Conservation (phyloP, 2,888 invertebrate species). For the Pristionchus maxplancki region DNA sequence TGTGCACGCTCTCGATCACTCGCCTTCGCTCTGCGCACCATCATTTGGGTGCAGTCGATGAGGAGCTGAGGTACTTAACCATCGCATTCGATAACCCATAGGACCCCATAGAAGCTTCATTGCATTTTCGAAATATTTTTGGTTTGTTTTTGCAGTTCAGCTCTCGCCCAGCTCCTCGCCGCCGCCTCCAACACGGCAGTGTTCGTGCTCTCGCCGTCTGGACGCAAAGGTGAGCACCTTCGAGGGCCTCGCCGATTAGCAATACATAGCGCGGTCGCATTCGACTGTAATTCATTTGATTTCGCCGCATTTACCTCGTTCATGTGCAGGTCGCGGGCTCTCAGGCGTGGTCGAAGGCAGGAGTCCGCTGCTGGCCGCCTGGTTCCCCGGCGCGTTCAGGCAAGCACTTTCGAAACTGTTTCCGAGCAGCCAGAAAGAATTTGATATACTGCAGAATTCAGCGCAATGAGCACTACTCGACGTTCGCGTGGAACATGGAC, state of each 20-base stretch:
- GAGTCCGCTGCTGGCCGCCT: not conserved
- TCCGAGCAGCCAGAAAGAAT: too few species aligned
- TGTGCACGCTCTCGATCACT: not conserved
- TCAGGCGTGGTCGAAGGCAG: not conserved
- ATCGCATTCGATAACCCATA: too few species aligned
- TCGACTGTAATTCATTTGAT: too few species aligned
- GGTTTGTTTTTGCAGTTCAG: not conserved
- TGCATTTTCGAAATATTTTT: not conserved
- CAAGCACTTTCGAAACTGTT: not conserved
- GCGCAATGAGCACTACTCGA: constrained; percentile 6
- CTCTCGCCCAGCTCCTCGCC: not conserved
- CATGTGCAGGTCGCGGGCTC: not conserved
- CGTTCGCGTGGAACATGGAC: constrained; percentile 35
- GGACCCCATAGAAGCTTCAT: too few species aligned
- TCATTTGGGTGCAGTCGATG: not conserved
- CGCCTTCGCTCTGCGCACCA: not conserved
- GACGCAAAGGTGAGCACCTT: not conserved
- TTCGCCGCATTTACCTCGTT: too few species aligned
- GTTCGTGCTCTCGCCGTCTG: not conserved
- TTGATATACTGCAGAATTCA: not conserved
- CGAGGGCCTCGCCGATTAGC: too few species aligned
- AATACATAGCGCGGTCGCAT: too few species aligned
- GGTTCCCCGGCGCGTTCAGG: constrained; percentile 2
- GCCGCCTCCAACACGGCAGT: not conserved
- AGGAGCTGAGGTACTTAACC: not conserved